phyloP scores from a whole-genome alignment of 2,113 vertebrate genomes.

The Cathartes aura region DNA sequence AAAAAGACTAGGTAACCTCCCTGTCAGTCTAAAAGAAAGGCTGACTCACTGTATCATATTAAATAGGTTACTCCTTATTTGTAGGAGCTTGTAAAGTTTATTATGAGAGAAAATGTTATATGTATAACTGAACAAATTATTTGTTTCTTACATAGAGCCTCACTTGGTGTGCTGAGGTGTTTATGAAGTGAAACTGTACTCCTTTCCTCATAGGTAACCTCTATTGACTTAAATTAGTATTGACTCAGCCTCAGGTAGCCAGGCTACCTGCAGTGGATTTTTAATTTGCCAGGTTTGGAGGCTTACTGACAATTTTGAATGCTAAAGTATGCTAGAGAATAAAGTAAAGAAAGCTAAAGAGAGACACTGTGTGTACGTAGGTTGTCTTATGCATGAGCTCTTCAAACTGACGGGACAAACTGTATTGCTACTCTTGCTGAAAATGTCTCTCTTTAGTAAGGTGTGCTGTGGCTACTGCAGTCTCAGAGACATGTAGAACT shows the following conservation, averaged over 20 bases:
- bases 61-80: background rate
- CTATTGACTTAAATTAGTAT: background rate
- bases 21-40: background rate
- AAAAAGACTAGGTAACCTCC: background rate
- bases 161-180: background rate
- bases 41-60: background rate
- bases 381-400: background rate
- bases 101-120: background rate
- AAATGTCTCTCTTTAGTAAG: background rate
- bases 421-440: background rate
- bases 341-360: background rate
- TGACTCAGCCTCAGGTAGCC: background rate
- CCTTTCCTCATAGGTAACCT: background rate
- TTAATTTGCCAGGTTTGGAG: background rate
- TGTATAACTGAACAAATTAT: background rate
- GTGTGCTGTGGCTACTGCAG: background rate
- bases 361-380: background rate
- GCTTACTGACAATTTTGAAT: background rate
- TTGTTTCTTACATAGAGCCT: background rate
- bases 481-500: background rate
- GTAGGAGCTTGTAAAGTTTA: background rate
- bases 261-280: background rate
- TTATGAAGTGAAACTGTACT: background rate
- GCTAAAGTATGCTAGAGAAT: background rate
- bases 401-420: background rate